Base-by-base conservation (phyloP, 2,113 vertebrate species). In the Aramus guarauna region DNA sequence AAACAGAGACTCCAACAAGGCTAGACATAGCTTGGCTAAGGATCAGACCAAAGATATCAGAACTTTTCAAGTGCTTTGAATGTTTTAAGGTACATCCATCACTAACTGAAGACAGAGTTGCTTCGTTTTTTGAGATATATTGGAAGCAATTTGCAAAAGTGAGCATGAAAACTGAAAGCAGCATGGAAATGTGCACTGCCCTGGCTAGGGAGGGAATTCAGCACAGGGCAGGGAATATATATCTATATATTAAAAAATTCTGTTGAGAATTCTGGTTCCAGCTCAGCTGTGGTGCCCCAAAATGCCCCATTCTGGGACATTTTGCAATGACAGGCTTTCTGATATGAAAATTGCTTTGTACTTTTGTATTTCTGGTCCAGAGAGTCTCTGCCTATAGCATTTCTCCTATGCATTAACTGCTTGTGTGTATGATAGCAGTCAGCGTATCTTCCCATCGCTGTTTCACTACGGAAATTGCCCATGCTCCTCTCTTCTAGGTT, bases 401-500 rank as follows among this genome's bases (percentile, higher is more conserved):
- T 76, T 75, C 86, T 94, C 30, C 48, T 73, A 29, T 21, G 63
- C 5, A 45, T 79, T 72, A 79, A 43, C 73, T 17, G 47, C 37
- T 82, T 87, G 90, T 90, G 74, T 71, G 63, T 59, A 37, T 20
- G 84, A 30, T 48, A 47, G 93, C 86, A 66, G 41, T 85, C 94
- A 95, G 76, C 80, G 9, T 23, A 60, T 85, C 85, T 75, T 82
- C 66, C 39, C 5, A 0, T 73, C 0, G 4, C 47, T 12, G 21
- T 92, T 96, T 94, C 92, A 26, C 67, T 87, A 82, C 66, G 81
- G 56, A 90, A 89, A 97, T 91, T 52, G 23, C 27, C 80, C 12
- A 4, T 29, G 48, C 45, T 88, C 16, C 41, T 63, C 43, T 94
- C 48, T 75, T 71, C 77, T n/a, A 82, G 62, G 53, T 50, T 22